phyloP scores from a whole-genome alignment of 23 tunicate genomes.

The Halocynthia aurantium region DNA sequence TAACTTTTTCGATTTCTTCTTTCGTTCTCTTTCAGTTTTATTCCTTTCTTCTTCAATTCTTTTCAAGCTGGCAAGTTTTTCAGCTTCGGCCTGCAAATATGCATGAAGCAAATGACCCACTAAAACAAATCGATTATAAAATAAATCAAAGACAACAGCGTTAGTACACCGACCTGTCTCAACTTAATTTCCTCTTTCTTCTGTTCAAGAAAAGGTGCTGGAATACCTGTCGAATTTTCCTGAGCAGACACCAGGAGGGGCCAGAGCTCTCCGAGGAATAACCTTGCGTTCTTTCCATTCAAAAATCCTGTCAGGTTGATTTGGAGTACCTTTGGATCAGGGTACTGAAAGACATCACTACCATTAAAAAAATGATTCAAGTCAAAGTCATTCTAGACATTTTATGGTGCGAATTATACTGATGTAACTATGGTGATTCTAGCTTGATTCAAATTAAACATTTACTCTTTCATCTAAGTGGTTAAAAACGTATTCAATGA shows the following conservation, averaged over 20 bases:
- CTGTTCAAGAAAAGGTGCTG: constrained; percentile 52
- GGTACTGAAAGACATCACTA: constrained; percentile 20
- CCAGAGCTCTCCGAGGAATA: constrained; percentile 88
- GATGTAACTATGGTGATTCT: neutral
- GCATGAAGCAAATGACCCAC: neutral
- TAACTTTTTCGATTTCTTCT: constrained; percentile 29
- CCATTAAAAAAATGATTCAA: neutral
- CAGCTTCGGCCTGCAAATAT: constrained; percentile 46
- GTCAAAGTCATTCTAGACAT: neutral
- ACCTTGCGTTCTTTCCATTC: constrained; percentile 84
- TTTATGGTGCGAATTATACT: neutral
- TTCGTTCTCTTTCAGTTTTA: constrained; percentile 20
- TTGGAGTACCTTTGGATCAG: constrained; percentile 89
- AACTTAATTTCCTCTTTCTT: constrained; percentile 76
- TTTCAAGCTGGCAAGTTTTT: constrained; percentile 55
- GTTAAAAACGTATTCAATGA: constrained; percentile 78
- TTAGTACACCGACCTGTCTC: constrained; percentile 28
- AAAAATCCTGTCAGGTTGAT: constrained; percentile 93
- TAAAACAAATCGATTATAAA: neutral
- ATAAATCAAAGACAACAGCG: neutral
- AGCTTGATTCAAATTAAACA: neutral
- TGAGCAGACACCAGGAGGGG: constrained; percentile 80
- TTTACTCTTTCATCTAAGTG: constrained; percentile 43
- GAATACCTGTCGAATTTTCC: constrained; percentile 75
- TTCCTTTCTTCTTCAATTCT: constrained; percentile 29